A percentile compares a stretch with the other conserved stretches of the same genome.
Conservation (phyloP, 2,888 invertebrate genomes). For the Drosophila acutilabella region DNA sequence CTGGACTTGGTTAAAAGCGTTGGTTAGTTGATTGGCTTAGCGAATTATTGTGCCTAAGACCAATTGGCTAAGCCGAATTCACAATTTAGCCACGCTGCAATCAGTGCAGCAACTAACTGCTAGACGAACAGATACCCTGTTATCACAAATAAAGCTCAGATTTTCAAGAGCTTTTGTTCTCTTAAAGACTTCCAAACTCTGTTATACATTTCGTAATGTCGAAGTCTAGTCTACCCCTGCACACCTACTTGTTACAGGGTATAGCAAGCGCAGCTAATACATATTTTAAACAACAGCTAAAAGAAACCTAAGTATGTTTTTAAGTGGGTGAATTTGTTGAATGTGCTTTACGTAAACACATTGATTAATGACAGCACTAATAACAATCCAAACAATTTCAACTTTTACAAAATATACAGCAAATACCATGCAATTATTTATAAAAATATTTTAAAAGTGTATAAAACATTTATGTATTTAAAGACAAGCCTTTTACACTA, state of each 20-base stretch:
- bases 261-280: constrained; percentile 4
- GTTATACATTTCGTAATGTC: no score
- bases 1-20: constrained; percentile 47
- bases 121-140: constrained; percentile 23
- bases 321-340: constrained; percentile 28
- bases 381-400: constrained; percentile 1
- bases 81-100: constrained; percentile 26
- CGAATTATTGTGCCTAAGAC: constrained; percentile 42
- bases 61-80: constrained; percentile 51
- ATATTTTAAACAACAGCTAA: constrained; percentile 22
- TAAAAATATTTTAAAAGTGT: neutral
- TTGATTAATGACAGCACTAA: constrained; percentile 22
- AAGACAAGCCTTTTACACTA: no score
- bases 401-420: neutral
- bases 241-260: neutral
- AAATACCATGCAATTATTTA: neutral
- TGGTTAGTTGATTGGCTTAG: constrained; percentile 60
- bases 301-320: constrained; percentile 4
- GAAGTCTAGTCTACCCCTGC: neutral
- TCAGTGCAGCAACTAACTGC: neutral
- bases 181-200: no score
- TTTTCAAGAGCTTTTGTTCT: no score
- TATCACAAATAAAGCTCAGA: neutral
- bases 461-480: no score
- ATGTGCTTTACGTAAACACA: constrained; percentile 29